Percentiles rank a stretch among this genome's conserved stretches.
phyloP scores from a whole-genome alignment of 35 echinoderm and acorn worm species.

The Ptychodera flava region DNA sequence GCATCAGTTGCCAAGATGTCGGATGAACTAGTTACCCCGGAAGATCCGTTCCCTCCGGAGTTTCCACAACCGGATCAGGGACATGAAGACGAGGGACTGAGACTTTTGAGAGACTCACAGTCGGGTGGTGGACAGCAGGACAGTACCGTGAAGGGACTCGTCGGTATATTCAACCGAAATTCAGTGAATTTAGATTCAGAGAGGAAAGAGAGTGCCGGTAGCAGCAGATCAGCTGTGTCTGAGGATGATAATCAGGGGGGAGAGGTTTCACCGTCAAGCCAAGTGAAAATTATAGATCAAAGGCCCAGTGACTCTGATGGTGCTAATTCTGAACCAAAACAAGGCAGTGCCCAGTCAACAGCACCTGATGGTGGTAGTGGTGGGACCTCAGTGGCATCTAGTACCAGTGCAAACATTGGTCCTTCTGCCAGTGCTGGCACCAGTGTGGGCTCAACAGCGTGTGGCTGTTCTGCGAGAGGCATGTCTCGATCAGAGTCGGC shows the following conservation, averaged over 20 bases:
- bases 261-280: background rate
- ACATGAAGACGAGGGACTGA: background rate
- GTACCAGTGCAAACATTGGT: too few species aligned
- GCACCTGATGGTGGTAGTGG: too few species aligned
- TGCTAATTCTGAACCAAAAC: too few species aligned
- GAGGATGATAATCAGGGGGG: background rate
- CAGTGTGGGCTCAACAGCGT: too few species aligned
- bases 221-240: too few species aligned
- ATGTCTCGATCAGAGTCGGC: too few species aligned
- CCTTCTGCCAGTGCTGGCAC: too few species aligned
- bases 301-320: background rate
- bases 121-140: background rate
- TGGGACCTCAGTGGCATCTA: too few species aligned
- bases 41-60: slow-evolving; percentile 16
- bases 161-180: background rate
- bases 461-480: too few species aligned
- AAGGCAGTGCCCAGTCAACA: too few species aligned
- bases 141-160: background rate
- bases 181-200: background rate
- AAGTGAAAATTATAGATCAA: background rate
- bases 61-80: slow-evolving; percentile 6
- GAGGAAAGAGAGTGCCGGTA: background rate
- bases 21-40: slow-evolving; percentile 35
- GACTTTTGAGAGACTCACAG: background rate
- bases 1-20: slow-evolving; percentile 78